phyloP scores from a whole-genome alignment of 2,113 vertebrate genomes.

The Caloenas nicobarica region DNA sequence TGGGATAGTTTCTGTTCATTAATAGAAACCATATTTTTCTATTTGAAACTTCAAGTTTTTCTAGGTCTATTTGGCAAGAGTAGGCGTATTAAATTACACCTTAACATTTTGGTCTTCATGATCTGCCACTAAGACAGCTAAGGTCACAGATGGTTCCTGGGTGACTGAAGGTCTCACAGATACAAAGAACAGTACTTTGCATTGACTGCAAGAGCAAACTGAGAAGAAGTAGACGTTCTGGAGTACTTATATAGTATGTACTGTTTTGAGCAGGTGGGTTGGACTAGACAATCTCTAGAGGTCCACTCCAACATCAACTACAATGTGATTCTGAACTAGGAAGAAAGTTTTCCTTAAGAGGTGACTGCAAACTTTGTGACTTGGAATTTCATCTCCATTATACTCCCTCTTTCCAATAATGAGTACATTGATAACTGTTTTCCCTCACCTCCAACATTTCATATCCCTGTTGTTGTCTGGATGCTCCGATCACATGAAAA shows the following conservation, averaged over 20 bases:
- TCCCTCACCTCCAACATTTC: not conserved
- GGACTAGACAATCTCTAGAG: too few relatives aligned
- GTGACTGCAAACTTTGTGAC: not conserved
- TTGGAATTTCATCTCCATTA: not conserved
- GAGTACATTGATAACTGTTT: not conserved
- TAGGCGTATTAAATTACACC: not conserved
- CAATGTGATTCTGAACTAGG: not conserved
- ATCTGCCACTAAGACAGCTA: not conserved
- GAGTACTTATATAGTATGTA: not conserved
- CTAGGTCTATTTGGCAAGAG: not conserved
- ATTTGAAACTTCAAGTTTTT: not conserved
- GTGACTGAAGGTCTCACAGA: not conserved
- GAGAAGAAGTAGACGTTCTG: not conserved
- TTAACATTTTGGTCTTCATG: not conserved
- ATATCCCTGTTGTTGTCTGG: not conserved
- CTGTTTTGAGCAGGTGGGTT: not conserved
- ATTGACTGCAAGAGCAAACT: not conserved
- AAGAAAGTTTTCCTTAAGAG: not conserved
- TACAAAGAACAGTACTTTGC: not conserved
- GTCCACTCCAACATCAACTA: too few relatives aligned
- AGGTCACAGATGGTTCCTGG: not conserved
- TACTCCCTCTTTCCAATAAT: not conserved
- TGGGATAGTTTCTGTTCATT: not conserved
- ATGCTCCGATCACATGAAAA: not conserved
- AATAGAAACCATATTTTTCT: not conserved